Base-by-base conservation (phyloP, 2,888 invertebrate species). In the Micoletzkya japonica region DNA sequence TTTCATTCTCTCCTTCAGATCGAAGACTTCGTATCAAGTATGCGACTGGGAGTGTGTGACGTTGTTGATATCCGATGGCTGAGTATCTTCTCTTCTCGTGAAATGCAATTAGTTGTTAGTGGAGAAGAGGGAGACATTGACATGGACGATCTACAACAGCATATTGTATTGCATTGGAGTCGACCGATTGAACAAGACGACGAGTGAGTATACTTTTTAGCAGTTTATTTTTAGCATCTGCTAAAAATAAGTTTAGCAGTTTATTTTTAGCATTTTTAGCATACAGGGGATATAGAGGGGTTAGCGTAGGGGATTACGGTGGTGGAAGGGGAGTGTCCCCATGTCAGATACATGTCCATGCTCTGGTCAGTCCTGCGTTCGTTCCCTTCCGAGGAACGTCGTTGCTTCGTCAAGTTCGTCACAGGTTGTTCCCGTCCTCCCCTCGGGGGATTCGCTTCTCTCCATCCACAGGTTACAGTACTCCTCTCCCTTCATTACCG, bases 41-140 rank as follows among this genome's bases (percentile, higher is more conserved):
- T 96, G 87, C 91, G 93, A 70, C 90, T 92, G 79, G 96, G 96
- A 0, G 89, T 98, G 70, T 91, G 92, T 61, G 93, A 93, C 78
- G 94, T 98, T 1, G 90, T 98, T 69, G 92, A 92, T 63, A 89
- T 93, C 32, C 92, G 94, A 77, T 96, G 95, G 94, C 88, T 98
- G 78, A 91, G 92, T 71, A 92, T 97, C 91, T 98, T 98, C 88
- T 92, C 91, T 82, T 90, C 93, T 83, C 91, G 92, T 75, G 97
- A 98, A 87, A 88, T 64, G 36, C 34, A 50, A 2, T 52, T 67
- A 68, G 89, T 97, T 14, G 92, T 97, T 75, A 95, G 95, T 0
- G 97, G 97, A 0, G 94, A 95, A 0, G 92, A 93, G 81, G 92
- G 92, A 76, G 93, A 95, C 58, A 92, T 97, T 34, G 94, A 97